Base-by-base conservation (phyloP, 2,797 vertebrate genomes). In the Lepilemur ruficaudatus region DNA sequence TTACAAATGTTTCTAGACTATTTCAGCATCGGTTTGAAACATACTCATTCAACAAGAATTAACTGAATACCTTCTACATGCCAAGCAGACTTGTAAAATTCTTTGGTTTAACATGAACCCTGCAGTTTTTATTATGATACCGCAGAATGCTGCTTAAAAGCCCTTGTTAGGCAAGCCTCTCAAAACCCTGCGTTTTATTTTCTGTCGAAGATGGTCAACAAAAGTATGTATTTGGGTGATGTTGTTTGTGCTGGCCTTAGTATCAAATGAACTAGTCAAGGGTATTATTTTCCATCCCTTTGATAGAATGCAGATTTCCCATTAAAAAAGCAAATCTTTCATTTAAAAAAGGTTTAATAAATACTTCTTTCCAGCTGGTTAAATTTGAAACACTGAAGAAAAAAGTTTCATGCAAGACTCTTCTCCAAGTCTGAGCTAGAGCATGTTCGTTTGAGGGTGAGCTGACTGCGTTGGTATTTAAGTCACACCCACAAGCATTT, bases 331-430 rank as follows among this genome's bases (percentile, higher is more conserved):
- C 52, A 63, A 93, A 83, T 76, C 63, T 63, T 70, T 87, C 32
- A 35, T 80, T 95, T 92, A 22, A 78, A 52, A 65, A 90, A 23
- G 5, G 2, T 48, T 32, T 48, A 48, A 65, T 89, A 93, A 93
- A 23, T 55, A 65, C 46, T 84, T 92, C 41, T 94, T 89, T 93
- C 89, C 91, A 97, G 83, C 46, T 81, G 75, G 69, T 90, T 91
- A 94, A 91, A 96, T 96, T 96, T 91, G 91, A 94, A 95, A 91
- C 67, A 73, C 70, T 43, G 20, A 80, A 57, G 69, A 61, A 28
- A 59, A 73, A n/a, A n/a, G 59, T 70, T 81, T 80, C 43, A 57
- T 7, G 14, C 41, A 23, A 78, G 61, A 41, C 48, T 72, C 41
- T 91, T 93, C 91, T 96, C 83, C 41, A 55, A 48, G 72, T 55